Evolutionary conservation across 2,113 vertebrate genomes (phyloP).

Genomic region (Gobiocypris rarus): DNA sequence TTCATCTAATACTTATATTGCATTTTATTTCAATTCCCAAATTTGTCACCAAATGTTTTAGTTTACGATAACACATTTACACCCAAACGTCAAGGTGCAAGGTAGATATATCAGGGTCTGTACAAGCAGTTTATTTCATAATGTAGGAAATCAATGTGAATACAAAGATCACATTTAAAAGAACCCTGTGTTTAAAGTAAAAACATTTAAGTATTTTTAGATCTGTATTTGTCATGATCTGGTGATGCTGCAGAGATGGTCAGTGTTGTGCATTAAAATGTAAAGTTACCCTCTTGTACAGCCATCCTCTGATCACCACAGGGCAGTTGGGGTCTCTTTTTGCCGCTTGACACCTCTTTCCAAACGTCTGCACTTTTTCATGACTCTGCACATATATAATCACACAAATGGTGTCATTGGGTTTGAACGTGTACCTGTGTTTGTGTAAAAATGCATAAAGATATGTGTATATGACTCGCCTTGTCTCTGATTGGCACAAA

Average conservation of each 20-base stretch:
- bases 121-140: not conserved
- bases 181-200: not conserved
- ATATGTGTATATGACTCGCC: not conserved
- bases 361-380: conserved; percentile 84
- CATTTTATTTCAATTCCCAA: too few relatives aligned
- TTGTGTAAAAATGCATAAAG: not conserved
- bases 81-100: too few relatives aligned
- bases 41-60: too few relatives aligned
- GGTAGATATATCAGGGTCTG: too few relatives aligned
- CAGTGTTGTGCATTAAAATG: not conserved
- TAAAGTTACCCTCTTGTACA: conserved; percentile 85
- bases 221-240: not conserved
- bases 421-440: not conserved
- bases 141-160: not conserved
- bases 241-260: not conserved
- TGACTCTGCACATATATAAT: conserved; percentile 63
- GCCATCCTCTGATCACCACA: conserved; percentile 89
- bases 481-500: conserved; percentile 69
- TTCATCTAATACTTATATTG: too few relatives aligned
- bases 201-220: not conserved
- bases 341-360: conserved; percentile 83
- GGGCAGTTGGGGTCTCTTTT: conserved; percentile 86
- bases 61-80: too few relatives aligned
- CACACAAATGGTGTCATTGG: not conserved
- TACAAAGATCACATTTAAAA: not conserved